Percentiles rank a stretch among this genome's conserved stretches.
These are phyloP conservation scores for Pardalotus punctatus DNA, from an alignment of 2,113 vertebrate genomes.

Conservation along the genomic window DNA sequence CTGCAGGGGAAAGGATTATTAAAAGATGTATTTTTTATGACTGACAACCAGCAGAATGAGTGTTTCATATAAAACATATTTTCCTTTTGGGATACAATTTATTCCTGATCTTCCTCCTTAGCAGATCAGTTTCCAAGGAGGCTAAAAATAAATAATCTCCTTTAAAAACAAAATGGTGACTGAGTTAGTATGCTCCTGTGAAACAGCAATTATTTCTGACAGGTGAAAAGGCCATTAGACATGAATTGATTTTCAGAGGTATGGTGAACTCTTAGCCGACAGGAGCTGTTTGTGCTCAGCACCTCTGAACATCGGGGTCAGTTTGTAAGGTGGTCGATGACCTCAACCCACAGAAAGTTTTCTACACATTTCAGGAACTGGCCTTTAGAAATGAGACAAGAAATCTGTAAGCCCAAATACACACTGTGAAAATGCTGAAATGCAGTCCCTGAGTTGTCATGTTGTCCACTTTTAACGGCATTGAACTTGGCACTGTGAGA, in stretches of 20 bases:
- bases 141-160: conserved; percentile 23
- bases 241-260: conserved; percentile 43
- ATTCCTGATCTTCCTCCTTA: not conserved
- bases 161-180: conserved; percentile 27
- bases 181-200: conserved; percentile 26
- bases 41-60: conserved; percentile 22
- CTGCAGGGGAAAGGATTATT: not conserved
- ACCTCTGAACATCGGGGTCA: conserved; percentile 36
- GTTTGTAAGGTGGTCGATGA: not conserved
- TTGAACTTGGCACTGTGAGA: not conserved
- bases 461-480: not conserved
- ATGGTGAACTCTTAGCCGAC: not conserved
- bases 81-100: conserved; percentile 44
- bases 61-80: conserved; percentile 32
- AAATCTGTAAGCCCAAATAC: not conserved
- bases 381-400: conserved; percentile 22
- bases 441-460: not conserved
- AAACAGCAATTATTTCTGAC: conserved; percentile 57
- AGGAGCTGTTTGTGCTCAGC: not conserved
- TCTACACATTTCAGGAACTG: not conserved
- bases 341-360: not conserved
- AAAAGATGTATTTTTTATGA: conserved; percentile 38
- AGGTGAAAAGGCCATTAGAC: conserved; percentile 53
- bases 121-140: not conserved
- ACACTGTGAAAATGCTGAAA: not conserved